phyloP scores from a whole-genome alignment of 2,113 vertebrate species.

The Marmota monax region DNA sequence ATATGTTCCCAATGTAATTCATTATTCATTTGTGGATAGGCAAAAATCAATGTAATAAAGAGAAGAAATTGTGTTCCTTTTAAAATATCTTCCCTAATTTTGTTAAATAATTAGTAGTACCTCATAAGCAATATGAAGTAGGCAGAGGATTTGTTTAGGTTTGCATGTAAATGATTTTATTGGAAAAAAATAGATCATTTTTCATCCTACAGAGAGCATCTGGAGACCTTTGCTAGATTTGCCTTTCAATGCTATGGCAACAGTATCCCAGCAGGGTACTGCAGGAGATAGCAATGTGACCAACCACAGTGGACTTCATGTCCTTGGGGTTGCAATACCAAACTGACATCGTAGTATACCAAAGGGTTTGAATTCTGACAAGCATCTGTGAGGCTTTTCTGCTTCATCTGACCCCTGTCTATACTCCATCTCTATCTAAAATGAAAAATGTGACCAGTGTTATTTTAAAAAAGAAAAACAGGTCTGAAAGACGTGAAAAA shows the following conservation, averaged over 20 bases:
- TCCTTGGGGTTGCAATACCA: conserved; percentile 71
- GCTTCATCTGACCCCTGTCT: conserved; percentile 23
- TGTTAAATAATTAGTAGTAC: conserved; percentile 59
- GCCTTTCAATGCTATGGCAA: conserved; percentile 81
- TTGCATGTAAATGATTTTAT: not conserved
- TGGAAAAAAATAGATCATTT: conserved; percentile 55
- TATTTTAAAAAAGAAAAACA: rapidly evolving
- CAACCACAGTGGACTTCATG: not conserved
- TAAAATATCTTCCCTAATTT: conserved; percentile 52
- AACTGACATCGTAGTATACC: not conserved
- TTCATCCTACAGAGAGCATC: conserved; percentile 57
- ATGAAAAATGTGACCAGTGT: not conserved
- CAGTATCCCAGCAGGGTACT: not conserved
- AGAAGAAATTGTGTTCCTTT: not conserved
- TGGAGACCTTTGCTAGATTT: conserved; percentile 76
- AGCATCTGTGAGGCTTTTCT: not conserved
- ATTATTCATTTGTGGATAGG: conserved; percentile 61
- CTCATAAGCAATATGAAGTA: conserved; percentile 56
- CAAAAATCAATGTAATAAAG: conserved; percentile 47
- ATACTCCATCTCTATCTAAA: not conserved
- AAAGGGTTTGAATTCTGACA: not conserved
- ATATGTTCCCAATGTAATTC: conserved; percentile 70
- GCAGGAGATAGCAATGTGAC: not conserved
- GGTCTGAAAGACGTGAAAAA: rapidly evolving
- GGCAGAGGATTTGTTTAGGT: conserved; percentile 22